Evolutionary conservation across 2,797 vertebrate genomes (phyloP).

Genomic region (Sorex maritimensis): DNA sequence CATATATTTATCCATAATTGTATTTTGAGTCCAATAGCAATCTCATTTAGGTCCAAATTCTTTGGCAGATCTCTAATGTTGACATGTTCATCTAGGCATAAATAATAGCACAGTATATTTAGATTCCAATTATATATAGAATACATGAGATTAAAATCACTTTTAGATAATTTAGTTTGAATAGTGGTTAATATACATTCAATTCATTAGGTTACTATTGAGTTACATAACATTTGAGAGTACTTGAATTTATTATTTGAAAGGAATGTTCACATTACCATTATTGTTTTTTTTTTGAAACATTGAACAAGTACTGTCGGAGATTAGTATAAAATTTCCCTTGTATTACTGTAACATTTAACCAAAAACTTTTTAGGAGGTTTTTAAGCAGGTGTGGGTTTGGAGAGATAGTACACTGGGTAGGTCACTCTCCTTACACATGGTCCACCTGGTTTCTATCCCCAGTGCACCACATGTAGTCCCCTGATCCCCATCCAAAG

Average conservation of each 20-base stretch:
- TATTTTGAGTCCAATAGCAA: neutral
- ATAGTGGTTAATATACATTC: neutral
- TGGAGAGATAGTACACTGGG: no score
- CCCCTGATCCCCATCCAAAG: no score
- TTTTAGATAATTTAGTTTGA: slow-evolving; percentile 30
- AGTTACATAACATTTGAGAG: slow-evolving; percentile 10
- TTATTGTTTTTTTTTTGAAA: neutral
- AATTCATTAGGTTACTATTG: neutral
- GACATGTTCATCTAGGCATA: slow-evolving; percentile 6
- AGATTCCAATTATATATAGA: slow-evolving; percentile 33
- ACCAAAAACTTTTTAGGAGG: neutral
- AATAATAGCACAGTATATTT: neutral
- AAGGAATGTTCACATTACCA: slow-evolving; percentile 10
- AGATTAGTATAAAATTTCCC: neutral
- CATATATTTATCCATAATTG: slow-evolving; percentile 11
- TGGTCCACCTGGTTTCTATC: no score
- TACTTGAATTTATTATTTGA: slow-evolving; percentile 9
- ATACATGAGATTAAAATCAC: slow-evolving; percentile 29
- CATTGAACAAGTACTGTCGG: slow-evolving; percentile 2
- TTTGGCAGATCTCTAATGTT: neutral
- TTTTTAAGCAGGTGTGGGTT: neutral
- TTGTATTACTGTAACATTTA: slow-evolving; percentile 24
- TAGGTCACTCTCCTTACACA: no score
- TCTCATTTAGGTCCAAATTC: neutral
- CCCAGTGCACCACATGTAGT: no score